Percentiles rank a stretch among this genome's conserved stretches.
Conservation (phyloP, 2,797 vertebrate species). For the Enteromius unitaeniatus region DNA sequence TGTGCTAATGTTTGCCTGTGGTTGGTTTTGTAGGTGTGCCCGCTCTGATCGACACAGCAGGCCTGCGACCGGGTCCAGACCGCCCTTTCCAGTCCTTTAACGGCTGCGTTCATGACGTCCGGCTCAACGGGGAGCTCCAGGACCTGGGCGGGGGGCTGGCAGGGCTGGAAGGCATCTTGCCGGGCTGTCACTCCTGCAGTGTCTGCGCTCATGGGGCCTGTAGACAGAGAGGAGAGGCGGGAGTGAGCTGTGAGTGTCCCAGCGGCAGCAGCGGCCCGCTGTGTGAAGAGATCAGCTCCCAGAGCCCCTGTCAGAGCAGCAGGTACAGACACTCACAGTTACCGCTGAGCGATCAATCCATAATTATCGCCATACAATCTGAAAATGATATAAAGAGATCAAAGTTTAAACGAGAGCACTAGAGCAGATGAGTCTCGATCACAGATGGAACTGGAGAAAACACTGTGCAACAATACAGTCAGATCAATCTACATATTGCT, state of each 20-base stretch:
- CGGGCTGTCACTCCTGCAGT: conserved; percentile 93
- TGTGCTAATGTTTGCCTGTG: background rate
- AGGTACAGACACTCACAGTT: conserved; percentile 75
- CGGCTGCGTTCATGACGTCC: conserved; percentile 93
- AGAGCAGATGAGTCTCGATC: background rate
- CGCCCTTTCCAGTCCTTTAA: conserved; percentile 89
- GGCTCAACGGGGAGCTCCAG: conserved; percentile 92
- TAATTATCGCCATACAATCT: background rate
- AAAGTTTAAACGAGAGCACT: background rate
- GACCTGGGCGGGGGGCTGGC: conserved; percentile 85
- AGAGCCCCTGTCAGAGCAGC: conserved; percentile 85
- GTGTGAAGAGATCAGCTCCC: conserved; percentile 84
- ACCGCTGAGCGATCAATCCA: background rate
- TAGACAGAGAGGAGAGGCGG: conserved; percentile 86
- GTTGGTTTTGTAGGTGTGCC: conserved; percentile 83
- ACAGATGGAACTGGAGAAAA: no score
- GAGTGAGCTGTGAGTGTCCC: conserved; percentile 92
- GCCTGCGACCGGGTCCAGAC: conserved; percentile 87
- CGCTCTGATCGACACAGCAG: conserved; percentile 83
- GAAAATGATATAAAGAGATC: background rate
- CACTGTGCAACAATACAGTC: no score
- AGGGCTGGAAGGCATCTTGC: conserved; percentile 84
- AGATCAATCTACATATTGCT: no score
- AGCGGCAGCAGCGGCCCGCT: conserved; percentile 85
- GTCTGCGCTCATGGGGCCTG: conserved; percentile 93